Percentiles rank a stretch among this genome's conserved stretches.
Evolutionary conservation across 2,113 vertebrate genomes (phyloP).

Genomic region (Carassius gibelio): DNA sequence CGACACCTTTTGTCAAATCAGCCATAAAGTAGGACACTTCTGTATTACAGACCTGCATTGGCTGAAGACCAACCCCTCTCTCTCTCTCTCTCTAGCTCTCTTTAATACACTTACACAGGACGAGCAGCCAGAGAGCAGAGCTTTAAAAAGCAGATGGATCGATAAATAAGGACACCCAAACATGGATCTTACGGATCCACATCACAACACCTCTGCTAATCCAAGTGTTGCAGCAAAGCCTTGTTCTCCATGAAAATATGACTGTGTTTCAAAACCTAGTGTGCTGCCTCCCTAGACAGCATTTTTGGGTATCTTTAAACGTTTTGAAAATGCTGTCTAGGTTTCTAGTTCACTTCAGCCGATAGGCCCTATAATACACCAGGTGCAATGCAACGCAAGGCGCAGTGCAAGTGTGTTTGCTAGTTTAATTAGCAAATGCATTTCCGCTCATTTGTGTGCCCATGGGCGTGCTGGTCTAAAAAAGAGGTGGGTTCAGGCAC

Average conservation of each 20-base stretch:
- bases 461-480: too few relatives aligned
- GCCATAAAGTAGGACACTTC: conserved; percentile 53
- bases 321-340: neutral
- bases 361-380: too few relatives aligned
- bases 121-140: neutral
- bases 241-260: neutral
- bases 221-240: neutral
- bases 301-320: neutral
- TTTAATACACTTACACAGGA: conserved; percentile 18
- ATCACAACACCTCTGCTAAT: neutral
- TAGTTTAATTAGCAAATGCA: too few relatives aligned
- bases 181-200: neutral
- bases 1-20: conserved; percentile 46
- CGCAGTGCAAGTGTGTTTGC: too few relatives aligned
- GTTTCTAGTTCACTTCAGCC: neutral
- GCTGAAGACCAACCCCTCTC: conserved; percentile 26
- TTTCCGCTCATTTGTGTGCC: too few relatives aligned
- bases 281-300: neutral
- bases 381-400: too few relatives aligned
- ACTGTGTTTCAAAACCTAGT: conserved; percentile 7
- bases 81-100: conserved; percentile 1
- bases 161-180: conserved; percentile 31
- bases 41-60: conserved; percentile 34
- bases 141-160: conserved; percentile 39
- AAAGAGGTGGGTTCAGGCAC: too few relatives aligned